Evolutionary conservation across 2,888 invertebrate genomes (phyloP), one percentile per base, ranked within the genome.

Genomic region (Adelphocoris suturalis): DNA sequence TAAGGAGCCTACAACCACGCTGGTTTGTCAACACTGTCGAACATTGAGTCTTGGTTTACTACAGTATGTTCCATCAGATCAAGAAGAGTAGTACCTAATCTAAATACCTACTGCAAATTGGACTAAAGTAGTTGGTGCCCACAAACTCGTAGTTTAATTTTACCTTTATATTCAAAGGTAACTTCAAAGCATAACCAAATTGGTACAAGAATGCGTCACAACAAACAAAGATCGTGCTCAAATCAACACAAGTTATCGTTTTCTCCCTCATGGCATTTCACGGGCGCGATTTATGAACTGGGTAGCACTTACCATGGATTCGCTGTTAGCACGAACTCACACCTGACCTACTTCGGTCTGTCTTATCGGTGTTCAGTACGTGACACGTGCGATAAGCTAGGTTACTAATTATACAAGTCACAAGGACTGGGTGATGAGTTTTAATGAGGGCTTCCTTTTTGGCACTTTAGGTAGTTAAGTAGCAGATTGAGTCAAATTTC

Each of bases 211-310:
- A 75, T 16, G 75, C 47, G 19, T 86, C 27, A 76, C 86, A 86
- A 27, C 46, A 86, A 27, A 68, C 16, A 47, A 75, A 86, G 12
- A 27, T 11, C 9, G 55, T 3, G 37, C 37, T 85, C 19, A 52
- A 19, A 37, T 55, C 27, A 13, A 85, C 0, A 55, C 48, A 55
- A 14, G 55, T 7, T 2, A 48, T 5, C 27, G 4, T 12, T 68
- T 68, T 68, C 23, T 68, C 68, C 68, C 68, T 68, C 68, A 68
- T 68, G 68, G 19, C 68, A 68, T 68, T 68, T 68, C 68, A 68
- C 68, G 11, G 23, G 9, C 68, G 23, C 23, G 9, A 68, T 68
- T 23, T 68, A 12, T 12, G 27, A 68, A 68, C 23, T 52, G 11
- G 13, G 37, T 7, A 37, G 14, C 16, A 52, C 52, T 11, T 11